Evolutionary conservation across 2,888 invertebrate species (phyloP).

Genomic region (Heliconius charithonia): DNA sequence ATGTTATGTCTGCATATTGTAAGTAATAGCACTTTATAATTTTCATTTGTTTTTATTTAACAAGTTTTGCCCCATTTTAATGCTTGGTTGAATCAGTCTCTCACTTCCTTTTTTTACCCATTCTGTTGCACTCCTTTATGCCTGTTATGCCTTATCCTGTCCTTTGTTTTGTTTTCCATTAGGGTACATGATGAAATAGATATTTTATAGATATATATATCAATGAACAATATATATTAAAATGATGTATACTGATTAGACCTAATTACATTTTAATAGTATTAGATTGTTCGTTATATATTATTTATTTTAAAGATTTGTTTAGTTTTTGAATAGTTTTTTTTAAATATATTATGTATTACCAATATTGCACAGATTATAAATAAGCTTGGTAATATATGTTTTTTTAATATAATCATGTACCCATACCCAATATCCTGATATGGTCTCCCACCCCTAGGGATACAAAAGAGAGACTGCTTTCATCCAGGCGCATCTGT

Average conservation of each 20-base stretch:
- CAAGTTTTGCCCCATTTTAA: conserved; percentile 58
- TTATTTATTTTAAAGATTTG: not conserved
- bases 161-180: conserved; percentile 27
- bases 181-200: conserved; percentile 24
- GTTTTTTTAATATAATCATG: conserved; percentile 9
- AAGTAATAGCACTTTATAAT: conserved; percentile 15
- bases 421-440: conserved; percentile 54
- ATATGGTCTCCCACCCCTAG: conserved; percentile 67
- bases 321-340: not conserved
- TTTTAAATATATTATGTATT: not conserved
- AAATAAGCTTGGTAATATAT: not conserved
- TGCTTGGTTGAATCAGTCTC: conserved; percentile 80
- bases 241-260: not conserved
- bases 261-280: not conserved
- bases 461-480: conserved; percentile 89
- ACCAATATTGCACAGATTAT: not conserved
- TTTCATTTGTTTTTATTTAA: conserved; percentile 25
- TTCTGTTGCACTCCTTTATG: conserved; percentile 41
- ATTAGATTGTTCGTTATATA: not conserved
- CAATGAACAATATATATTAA: not conserved
- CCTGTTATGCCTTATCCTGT: conserved; percentile 30
- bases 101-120: conserved; percentile 51
- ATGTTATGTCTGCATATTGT: conserved; percentile 9
- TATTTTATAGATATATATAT: not conserved
- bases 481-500: conserved; percentile 94